Percentiles rank a stretch among this genome's conserved stretches.
phyloP scores from a whole-genome alignment of 2,888 invertebrate species.

The Lasioglossum zephyrum region DNA sequence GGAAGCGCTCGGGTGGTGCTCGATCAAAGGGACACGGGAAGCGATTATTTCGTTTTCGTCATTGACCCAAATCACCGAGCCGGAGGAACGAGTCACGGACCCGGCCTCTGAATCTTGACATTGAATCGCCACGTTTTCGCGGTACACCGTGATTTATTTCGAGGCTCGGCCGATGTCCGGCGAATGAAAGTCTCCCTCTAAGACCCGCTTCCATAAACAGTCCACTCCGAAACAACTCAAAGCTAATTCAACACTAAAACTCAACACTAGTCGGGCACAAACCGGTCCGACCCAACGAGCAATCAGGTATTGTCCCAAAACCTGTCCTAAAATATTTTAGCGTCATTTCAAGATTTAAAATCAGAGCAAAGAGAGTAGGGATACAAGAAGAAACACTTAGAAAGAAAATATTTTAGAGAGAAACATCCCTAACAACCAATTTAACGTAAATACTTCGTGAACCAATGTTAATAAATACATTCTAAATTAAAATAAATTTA shows the following conservation, averaged over 20 bases:
- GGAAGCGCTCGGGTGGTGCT: constrained; percentile 31
- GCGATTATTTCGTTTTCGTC: constrained; percentile 57
- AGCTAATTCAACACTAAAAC: neutral
- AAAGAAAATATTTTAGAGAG: too few species aligned
- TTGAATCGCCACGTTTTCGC: constrained; percentile 46
- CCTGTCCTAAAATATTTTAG: neutral
- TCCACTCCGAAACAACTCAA: neutral
- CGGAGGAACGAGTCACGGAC: constrained; percentile 31
- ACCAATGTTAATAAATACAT: too few species aligned
- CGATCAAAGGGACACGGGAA: constrained; percentile 54
- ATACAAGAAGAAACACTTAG: too few species aligned
- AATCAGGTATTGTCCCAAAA: neutral
- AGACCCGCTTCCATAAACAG: neutral
- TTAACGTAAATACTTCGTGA: too few species aligned
- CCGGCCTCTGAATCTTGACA: constrained; percentile 62
- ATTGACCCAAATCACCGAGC: constrained; percentile 58
- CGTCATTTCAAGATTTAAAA: neutral
- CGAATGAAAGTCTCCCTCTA: constrained; percentile 14
- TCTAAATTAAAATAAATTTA: too few species aligned
- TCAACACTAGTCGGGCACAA: neutral
- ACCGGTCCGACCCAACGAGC: neutral
- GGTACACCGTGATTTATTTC: constrained; percentile 28
- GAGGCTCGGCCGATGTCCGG: constrained; percentile 1
- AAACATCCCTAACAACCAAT: too few species aligned
- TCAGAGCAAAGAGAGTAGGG: too few species aligned